A percentile compares a stretch with the other conserved stretches of the same genome.
These are phyloP conservation scores for Channallabes apus DNA, from an alignment of 2,797 vertebrate genomes.

Conservation along the genomic window DNA sequence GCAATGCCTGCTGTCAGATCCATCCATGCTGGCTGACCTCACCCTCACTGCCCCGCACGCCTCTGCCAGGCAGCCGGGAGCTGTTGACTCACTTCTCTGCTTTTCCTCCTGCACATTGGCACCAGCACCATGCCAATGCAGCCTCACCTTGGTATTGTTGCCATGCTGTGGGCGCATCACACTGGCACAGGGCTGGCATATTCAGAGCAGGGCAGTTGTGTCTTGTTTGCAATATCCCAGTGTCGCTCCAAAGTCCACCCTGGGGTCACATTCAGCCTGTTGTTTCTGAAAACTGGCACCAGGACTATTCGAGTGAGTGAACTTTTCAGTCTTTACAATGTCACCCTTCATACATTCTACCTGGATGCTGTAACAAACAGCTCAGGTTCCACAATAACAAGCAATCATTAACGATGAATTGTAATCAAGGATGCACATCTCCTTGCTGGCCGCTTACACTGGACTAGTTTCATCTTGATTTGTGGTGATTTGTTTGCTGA, in stretches of 20 bases:
- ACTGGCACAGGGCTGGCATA: slow-evolving; percentile 30
- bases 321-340: slow-evolving; percentile 30
- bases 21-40: slow-evolving; percentile 60
- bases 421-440: slow-evolving; percentile 41
- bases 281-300: slow-evolving; percentile 27
- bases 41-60: slow-evolving; percentile 51
- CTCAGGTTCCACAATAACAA: neutral
- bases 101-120: slow-evolving; percentile 46
- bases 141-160: slow-evolving; percentile 41
- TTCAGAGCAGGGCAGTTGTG: slow-evolving; percentile 34
- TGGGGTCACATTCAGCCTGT: slow-evolving; percentile 43
- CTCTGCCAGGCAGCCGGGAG: slow-evolving; percentile 55
- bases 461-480: slow-evolving; percentile 30
- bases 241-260: slow-evolving; percentile 31
- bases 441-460: neutral
- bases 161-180: slow-evolving; percentile 38
- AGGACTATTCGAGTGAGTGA: neutral
- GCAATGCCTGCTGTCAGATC: slow-evolving; percentile 63
- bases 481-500: slow-evolving; percentile 33
- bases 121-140: slow-evolving; percentile 22
- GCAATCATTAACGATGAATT: slow-evolving; percentile 28
- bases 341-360: slow-evolving; percentile 13
- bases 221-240: slow-evolving; percentile 30
- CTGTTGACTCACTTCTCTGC: slow-evolving; percentile 55
- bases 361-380: neutral